These are phyloP conservation scores for Saguinus oedipus DNA, from an alignment of 2,797 vertebrate genomes.

Conservation along the genomic window DNA sequence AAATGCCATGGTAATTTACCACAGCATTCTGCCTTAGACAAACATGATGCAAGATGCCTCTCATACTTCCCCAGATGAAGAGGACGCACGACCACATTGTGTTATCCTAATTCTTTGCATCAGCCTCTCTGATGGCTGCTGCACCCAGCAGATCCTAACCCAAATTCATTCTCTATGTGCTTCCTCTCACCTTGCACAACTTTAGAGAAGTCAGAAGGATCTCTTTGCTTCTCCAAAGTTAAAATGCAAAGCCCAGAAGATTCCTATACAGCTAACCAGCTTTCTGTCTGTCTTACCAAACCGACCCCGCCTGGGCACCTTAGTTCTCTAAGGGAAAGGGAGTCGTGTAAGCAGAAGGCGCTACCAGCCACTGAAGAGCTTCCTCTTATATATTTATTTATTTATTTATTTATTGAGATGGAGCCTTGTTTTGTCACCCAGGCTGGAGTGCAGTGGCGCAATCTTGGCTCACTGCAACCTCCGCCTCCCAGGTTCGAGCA, in stretches of 20 bases:
- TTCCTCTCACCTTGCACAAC: neutral
- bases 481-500: neutral
- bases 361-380: neutral
- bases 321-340: neutral
- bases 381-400: neutral
- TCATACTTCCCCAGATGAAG: neutral
- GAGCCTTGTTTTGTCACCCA: neutral
- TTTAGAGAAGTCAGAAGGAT: neutral
- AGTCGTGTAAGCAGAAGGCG: neutral
- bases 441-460: fast-evolving
- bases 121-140: neutral
- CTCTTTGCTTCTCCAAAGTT: neutral
- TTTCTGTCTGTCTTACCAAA: neutral
- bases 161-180: neutral
- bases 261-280: neutral
- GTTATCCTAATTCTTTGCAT: neutral
- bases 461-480: fast-evolving
- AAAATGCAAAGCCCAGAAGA: neutral
- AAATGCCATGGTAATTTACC: neutral
- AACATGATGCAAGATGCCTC: neutral
- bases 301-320: neutral
- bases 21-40: neutral
- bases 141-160: fast-evolving
- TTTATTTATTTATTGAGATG: neutral
- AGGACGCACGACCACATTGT: fast-evolving